Conservation (phyloP, 2,113 vertebrate species). For the Platichthys stellatus region DNA sequence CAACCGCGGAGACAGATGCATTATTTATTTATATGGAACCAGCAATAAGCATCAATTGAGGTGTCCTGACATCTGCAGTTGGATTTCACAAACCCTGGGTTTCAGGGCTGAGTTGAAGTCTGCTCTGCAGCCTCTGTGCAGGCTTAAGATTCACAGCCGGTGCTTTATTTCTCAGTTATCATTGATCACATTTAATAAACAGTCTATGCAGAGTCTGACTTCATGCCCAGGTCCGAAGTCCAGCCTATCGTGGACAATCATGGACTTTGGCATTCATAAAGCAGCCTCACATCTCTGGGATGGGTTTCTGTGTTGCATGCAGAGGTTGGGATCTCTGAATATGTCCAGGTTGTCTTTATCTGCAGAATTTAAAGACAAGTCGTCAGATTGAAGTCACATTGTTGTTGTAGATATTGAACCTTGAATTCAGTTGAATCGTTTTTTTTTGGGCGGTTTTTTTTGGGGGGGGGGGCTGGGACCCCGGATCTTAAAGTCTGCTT, state of each 20-base stretch:
- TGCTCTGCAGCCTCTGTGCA: background rate
- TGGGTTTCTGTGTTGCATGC: background rate
- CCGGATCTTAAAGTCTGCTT: conserved; percentile 55
- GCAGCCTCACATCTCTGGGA: background rate
- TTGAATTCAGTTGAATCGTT: conserved; percentile 45
- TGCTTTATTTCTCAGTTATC: conserved; percentile 12
- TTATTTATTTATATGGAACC: conserved; percentile 38
- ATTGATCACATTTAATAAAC: conserved; percentile 2
- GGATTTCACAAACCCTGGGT: background rate
- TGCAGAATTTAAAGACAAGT: background rate
- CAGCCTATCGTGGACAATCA: conserved; percentile 1
- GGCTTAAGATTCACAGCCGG: conserved; percentile 2
- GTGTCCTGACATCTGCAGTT: background rate
- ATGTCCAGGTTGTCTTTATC: background rate
- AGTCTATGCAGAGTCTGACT: background rate
- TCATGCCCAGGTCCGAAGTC: conserved; percentile 34
- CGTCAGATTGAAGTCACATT: background rate
- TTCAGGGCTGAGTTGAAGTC: background rate
- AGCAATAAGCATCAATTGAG: conserved; percentile 27
- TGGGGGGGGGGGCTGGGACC: conserved; percentile 10
- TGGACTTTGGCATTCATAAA: conserved; percentile 23
- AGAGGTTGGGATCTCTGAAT: no score
- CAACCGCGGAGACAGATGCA: conserved; percentile 28
- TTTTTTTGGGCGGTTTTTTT: conserved; percentile 42
- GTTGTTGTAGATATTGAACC: background rate